These are phyloP conservation scores for Balanococcus diminutus DNA, from an alignment of 2,888 invertebrate species.

Conservation along the genomic window DNA sequence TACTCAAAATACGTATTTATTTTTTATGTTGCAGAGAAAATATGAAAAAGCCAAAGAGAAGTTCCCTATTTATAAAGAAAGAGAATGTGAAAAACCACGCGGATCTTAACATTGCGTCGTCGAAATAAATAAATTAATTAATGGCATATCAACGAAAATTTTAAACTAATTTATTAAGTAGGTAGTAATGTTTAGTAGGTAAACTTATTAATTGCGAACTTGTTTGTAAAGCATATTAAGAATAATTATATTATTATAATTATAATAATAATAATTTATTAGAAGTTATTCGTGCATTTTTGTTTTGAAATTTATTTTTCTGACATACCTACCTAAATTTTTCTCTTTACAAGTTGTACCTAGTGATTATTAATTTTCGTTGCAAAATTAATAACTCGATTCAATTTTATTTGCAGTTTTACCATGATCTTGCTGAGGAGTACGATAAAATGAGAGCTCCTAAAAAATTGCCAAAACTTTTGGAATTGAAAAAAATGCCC, in stretches of 20 bases:
- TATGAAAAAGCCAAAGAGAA: slow-evolving; percentile 45
- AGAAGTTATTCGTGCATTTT: too few species aligned
- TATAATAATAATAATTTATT: too few species aligned
- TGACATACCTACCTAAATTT: background rate
- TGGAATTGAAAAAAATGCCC: too few species aligned
- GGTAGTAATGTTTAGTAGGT: slow-evolving; percentile 11
- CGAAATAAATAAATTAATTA: background rate
- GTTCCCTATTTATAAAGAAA: slow-evolving; percentile 35
- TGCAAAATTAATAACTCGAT: background rate
- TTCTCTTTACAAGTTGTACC: background rate
- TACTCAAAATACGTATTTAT: background rate
- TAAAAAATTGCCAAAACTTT: too few species aligned
- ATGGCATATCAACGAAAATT: slow-evolving; percentile 46
- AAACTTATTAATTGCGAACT: background rate
- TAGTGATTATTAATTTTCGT: background rate
- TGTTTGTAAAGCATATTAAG: background rate
- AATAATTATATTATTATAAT: background rate
- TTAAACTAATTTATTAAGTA: background rate
- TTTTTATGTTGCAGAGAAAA: slow-evolving; percentile 44
- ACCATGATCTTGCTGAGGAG: slow-evolving; percentile 28
- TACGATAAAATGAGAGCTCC: slow-evolving; percentile 44
- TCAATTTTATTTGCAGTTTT: slow-evolving; percentile 7
- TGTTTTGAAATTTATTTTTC: background rate
- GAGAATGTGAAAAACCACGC: slow-evolving; percentile 42
- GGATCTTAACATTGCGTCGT: background rate